Evolutionary conservation across 2,888 invertebrate genomes (phyloP), one percentile per base, ranked within the genome.

Genomic region (Eristalinus aeneus): DNA sequence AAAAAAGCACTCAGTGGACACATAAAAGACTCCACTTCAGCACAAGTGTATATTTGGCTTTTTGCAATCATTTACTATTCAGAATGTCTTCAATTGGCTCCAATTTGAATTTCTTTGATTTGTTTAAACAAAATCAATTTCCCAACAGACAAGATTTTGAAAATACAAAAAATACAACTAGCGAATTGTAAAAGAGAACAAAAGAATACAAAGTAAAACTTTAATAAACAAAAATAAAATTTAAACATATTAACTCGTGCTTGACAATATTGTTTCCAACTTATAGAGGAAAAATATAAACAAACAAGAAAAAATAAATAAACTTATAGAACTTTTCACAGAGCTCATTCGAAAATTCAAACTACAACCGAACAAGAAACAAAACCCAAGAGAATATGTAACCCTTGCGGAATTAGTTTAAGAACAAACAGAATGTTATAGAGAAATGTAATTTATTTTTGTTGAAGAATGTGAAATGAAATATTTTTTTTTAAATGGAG

Each of bases 231-330:
- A 39, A 39, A n/a, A 39, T 12, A 68, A 83, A 68, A 64, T 61
- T 65, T 22, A 46, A 53, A 88, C 78, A 78, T 79, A 79, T 71
- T 76, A 76, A 88, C 89, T 90, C 89, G 92, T 91, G 92, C 91
- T 91, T 91, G 91, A 91, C 91, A 91, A 91, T 91, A 91, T 91
- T 89, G 90, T 91, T 91, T 91, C 85, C 73, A 89, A 85, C 87
- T 87, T 88, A 84, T 75, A 79, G 63, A 83, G 81, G 85, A 83
- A 75, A 76, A 84, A 85, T 75, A 85, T 83, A 78, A 72, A 36
- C 56, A 78, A 74, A 46, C 65, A 65, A 72, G 23, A 34, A 60
- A 76, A 54, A 53, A 3, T 73, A 60, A 64, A 58, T 31, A 56
- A 63, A 72, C 22, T 46, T 46, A 46, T 34, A 79, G 75, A 75